These are phyloP conservation scores for Psittacula derbiana DNA, from an alignment of 2,797 vertebrate species.

Conservation along the genomic window DNA sequence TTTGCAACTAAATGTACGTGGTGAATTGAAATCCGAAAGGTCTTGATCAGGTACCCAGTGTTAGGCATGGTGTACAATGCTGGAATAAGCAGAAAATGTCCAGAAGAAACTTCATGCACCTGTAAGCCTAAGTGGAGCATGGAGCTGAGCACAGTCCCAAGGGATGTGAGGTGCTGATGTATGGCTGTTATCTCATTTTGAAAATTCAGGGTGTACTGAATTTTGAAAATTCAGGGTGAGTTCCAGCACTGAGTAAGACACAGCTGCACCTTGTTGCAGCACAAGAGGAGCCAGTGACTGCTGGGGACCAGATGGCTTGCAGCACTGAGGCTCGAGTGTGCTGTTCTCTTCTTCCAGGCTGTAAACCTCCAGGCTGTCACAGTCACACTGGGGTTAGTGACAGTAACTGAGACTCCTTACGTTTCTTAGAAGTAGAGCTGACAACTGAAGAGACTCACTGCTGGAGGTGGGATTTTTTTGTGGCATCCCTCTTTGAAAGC, in stretches of 20 bases:
- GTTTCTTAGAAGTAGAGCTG: background rate
- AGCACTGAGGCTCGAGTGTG: background rate
- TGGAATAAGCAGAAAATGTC: background rate
- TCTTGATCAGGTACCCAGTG: background rate
- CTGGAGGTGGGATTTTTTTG: background rate
- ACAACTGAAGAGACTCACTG: background rate
- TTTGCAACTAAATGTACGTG: background rate
- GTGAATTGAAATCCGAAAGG: background rate
- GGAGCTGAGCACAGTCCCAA: background rate
- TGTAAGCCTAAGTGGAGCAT: rapidly evolving
- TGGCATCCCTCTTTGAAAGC: background rate
- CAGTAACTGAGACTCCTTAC: background rate
- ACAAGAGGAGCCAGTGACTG: background rate
- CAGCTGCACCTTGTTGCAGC: rapidly evolving
- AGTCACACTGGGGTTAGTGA: rapidly evolving
- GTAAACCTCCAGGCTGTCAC: background rate
- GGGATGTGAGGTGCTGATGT: background rate
- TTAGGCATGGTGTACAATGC: background rate
- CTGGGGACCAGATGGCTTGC: background rate
- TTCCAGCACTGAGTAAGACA: background rate
- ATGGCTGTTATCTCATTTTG: background rate
- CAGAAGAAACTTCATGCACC: background rate
- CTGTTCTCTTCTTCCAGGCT: background rate
- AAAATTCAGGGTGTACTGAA: background rate
- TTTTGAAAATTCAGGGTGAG: background rate